These are phyloP conservation scores for Nyctalus aviator DNA, from an alignment of 2,797 vertebrate species.

Conservation along the genomic window DNA sequence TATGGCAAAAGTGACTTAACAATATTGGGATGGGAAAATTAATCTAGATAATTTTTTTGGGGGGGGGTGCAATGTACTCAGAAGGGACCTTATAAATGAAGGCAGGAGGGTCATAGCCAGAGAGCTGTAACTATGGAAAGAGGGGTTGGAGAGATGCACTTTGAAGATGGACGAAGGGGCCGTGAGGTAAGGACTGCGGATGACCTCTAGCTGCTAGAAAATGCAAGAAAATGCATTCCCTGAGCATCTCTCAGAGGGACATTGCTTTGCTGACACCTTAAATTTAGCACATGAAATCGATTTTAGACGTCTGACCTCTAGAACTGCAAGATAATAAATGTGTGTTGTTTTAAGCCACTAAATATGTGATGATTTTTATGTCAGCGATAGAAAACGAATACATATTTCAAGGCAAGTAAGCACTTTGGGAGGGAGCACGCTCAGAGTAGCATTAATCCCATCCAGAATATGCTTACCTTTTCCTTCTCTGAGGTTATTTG, in stretches of 20 bases:
- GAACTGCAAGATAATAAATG: neutral
- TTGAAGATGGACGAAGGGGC: neutral
- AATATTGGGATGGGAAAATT: neutral
- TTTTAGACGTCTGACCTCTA: neutral
- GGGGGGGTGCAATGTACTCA: neutral
- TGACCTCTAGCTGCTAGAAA: neutral
- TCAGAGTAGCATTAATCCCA: neutral
- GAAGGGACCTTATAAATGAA: neutral
- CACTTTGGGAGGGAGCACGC: neutral
- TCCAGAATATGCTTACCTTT: neutral
- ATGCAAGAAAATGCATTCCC: neutral
- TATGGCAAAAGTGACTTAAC: neutral
- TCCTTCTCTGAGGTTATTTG: neutral
- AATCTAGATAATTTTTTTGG: neutral
- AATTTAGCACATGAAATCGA: neutral
- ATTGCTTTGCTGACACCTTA: neutral
- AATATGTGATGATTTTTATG: neutral
- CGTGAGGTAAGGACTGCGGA: neutral
- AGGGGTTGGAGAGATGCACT: neutral
- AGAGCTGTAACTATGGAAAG: neutral
- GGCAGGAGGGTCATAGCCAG: neutral
- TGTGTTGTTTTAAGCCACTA: neutral
- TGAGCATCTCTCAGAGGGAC: neutral
- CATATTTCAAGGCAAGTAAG: neutral
- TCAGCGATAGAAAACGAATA: neutral